phyloP scores from a whole-genome alignment of 2,113 vertebrate genomes.

The Neolamprologus cancellatus region DNA sequence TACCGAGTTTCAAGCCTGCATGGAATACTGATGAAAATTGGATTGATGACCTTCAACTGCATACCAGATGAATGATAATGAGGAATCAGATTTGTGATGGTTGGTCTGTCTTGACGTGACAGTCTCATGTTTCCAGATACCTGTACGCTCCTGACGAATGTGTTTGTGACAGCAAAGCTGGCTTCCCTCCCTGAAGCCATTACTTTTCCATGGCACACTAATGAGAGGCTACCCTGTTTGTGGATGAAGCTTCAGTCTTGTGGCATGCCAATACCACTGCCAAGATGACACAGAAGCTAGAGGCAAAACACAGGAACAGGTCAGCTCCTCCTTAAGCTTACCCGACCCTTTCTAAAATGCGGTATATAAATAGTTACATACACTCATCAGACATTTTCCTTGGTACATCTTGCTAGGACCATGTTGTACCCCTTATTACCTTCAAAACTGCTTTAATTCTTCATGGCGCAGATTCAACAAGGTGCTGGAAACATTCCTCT shows the following conservation, averaged over 20 bases:
- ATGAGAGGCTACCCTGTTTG: background rate
- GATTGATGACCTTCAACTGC: background rate
- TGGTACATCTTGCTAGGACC: background rate
- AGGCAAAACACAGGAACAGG: background rate
- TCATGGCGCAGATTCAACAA: background rate
- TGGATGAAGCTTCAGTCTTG: background rate
- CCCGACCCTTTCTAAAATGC: background rate
- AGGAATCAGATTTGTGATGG: background rate
- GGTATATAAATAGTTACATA: background rate
- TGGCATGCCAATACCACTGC: background rate
- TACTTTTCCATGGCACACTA: conserved; percentile 11
- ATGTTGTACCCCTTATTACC: background rate
- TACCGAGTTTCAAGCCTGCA: background rate
- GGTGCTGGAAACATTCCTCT: background rate
- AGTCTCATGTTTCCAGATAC: background rate
- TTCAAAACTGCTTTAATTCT: background rate
- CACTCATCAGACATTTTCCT: background rate
- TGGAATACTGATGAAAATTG: background rate
- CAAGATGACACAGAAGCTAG: background rate
- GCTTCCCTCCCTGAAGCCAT: conserved; percentile 16
- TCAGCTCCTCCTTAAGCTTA: background rate
- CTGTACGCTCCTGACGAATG: background rate
- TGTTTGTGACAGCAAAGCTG: conserved; percentile 1
- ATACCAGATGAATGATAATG: background rate
- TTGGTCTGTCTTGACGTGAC: background rate